Conservation (phyloP, 2,888 invertebrate genomes). For the Crematogaster levior region DNA sequence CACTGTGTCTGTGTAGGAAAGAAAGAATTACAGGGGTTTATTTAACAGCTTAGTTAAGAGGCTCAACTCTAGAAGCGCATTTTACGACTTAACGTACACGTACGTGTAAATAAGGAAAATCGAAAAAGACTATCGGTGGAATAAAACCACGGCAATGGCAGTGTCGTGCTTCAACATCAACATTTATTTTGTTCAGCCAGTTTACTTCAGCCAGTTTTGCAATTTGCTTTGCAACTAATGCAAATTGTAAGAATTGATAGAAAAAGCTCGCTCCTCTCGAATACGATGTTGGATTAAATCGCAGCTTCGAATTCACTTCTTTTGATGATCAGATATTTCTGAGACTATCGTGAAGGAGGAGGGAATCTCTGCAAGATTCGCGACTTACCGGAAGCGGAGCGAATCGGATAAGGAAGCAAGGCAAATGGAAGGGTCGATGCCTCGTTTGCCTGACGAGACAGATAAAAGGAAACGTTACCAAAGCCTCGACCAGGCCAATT, state of each 20-base stretch:
- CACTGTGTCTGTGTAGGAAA: not conserved
- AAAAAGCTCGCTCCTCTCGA: not conserved
- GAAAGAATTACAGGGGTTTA: not conserved
- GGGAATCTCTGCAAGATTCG: conserved; percentile 30
- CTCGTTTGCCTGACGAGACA: conserved; percentile 64
- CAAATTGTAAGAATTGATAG: conserved; percentile 1
- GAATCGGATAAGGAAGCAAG: conserved; percentile 30
- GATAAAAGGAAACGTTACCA: conserved; percentile 61
- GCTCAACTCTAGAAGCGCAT: not conserved
- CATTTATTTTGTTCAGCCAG: conserved; percentile 21
- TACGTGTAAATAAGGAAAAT: not conserved
- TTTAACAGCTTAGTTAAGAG: not conserved
- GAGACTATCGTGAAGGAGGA: conserved; percentile 42
- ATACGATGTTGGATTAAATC: conserved; percentile 56
- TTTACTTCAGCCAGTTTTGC: not conserved
- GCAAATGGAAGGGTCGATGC: conserved; percentile 28
- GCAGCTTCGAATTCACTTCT: conserved; percentile 42
- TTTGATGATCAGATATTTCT: conserved; percentile 52
- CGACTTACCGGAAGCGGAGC: conserved; percentile 28
- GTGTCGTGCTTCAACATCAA: not conserved
- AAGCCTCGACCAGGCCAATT: conserved; percentile 62
- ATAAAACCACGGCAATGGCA: not conserved
- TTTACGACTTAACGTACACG: not conserved
- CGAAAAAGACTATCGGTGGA: not conserved
- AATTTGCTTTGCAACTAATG: not conserved